phyloP scores from a whole-genome alignment of 2,888 invertebrate genomes.

The Mechanitis mazaeus region DNA sequence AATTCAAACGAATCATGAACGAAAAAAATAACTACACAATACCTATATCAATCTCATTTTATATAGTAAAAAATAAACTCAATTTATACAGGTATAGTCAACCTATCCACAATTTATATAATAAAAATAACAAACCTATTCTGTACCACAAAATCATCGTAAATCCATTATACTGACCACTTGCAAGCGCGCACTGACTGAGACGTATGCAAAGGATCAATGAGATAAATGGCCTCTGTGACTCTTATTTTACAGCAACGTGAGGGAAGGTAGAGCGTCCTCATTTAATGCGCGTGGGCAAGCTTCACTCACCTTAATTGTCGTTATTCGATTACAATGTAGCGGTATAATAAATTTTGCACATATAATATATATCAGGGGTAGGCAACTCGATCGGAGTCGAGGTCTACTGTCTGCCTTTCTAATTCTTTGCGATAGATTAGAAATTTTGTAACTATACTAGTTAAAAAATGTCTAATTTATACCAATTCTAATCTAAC shows the following conservation, averaged over 20 bases:
- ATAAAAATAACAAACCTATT: constrained; percentile 22
- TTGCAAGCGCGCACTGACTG: constrained; percentile 53
- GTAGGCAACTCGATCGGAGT: too few relatives aligned
- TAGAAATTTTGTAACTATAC: too few relatives aligned
- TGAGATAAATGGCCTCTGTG: constrained; percentile 66
- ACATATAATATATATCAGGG: too few relatives aligned
- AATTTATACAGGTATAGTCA: not conserved
- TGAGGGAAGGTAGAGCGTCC: constrained; percentile 25
- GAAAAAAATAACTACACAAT: too few relatives aligned
- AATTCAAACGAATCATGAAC: too few relatives aligned
- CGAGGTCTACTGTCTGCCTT: too few relatives aligned
- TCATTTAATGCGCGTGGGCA: constrained; percentile 15
- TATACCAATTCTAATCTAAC: too few relatives aligned
- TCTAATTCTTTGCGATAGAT: too few relatives aligned
- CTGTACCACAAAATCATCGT: constrained; percentile 43
- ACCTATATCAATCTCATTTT: too few relatives aligned
- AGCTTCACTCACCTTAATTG: constrained; percentile 39
- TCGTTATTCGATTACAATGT: constrained; percentile 6
- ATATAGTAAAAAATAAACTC: not conserved
- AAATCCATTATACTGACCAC: constrained; percentile 51
- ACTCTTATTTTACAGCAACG: constrained; percentile 60
- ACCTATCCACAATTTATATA: not conserved
- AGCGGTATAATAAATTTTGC: not conserved
- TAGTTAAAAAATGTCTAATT: too few relatives aligned
- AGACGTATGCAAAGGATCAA: constrained; percentile 72